These are phyloP conservation scores for Caenorhabditis remanei DNA, from an alignment of 1,140 invertebrate genomes.

Conservation along the genomic window DNA sequence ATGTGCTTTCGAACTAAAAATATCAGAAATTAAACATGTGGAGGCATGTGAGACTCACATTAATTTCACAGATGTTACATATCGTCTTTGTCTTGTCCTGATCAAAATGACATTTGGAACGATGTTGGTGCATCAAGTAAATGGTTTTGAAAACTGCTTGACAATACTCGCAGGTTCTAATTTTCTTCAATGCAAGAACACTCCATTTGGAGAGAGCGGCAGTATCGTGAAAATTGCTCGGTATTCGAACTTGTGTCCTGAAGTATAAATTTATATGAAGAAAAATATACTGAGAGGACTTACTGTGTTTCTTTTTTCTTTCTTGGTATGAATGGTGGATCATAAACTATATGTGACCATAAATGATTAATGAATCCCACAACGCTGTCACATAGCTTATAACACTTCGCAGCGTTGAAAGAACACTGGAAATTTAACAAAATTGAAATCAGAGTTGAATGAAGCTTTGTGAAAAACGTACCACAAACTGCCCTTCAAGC, in stretches of 20 bases:
- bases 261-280: not conserved
- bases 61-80: slow-evolving; percentile 60
- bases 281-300: not conserved
- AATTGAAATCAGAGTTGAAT: not conserved
- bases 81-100: not conserved
- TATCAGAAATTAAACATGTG: not conserved
- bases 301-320: not conserved
- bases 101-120: not conserved
- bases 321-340: not conserved
- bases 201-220: not conserved
- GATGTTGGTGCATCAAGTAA: not conserved
- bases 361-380: not conserved
- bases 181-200: not conserved
- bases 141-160: not conserved
- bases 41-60: slow-evolving; percentile 2
- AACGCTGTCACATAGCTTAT: not conserved
- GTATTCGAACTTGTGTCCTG: not conserved
- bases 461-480: not conserved
- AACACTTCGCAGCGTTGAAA: not conserved
- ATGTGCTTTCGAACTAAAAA: not conserved
- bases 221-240: not conserved
- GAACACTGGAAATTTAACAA: slow-evolving; percentile 17
- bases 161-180: slow-evolving; percentile 5
- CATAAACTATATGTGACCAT: slow-evolving; percentile 18
- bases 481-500: slow-evolving; percentile 25